Percentiles rank a stretch among this genome's conserved stretches.
Evolutionary conservation across 2,113 vertebrate genomes (phyloP).

Genomic region (Taurulus bubalis): DNA sequence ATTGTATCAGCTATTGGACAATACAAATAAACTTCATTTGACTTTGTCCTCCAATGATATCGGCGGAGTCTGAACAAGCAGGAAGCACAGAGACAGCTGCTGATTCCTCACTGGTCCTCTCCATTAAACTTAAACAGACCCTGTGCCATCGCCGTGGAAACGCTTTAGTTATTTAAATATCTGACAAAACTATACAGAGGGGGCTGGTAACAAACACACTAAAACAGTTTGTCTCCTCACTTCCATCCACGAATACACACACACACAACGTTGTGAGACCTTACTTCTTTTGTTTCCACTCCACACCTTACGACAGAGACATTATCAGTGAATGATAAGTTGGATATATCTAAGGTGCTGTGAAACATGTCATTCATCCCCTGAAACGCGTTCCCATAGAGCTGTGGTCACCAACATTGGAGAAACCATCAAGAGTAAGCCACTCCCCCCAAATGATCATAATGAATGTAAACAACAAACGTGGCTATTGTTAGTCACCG

Average conservation of each 20-base stretch:
- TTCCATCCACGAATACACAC: neutral
- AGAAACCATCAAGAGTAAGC: neutral
- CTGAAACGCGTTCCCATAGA: neutral
- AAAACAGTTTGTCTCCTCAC: neutral
- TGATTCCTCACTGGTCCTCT: conserved; percentile 41
- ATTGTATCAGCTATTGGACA: neutral
- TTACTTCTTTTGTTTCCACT: neutral
- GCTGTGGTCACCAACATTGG: neutral
- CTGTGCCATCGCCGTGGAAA: conserved; percentile 43
- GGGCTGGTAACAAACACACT: conserved; percentile 6
- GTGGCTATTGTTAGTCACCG: no score
- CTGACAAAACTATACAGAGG: conserved; percentile 4
- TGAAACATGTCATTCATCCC: neutral
- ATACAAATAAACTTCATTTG: conserved; percentile 23
- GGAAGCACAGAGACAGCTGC: conserved; percentile 48
- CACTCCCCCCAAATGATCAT: neutral
- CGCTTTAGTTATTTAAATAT: conserved; percentile 13
- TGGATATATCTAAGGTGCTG: neutral
- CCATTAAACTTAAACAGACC: conserved; percentile 36
- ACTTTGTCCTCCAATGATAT: conserved; percentile 38
- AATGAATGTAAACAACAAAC: neutral
- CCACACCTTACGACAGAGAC: neutral
- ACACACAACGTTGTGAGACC: neutral
- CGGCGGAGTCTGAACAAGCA: conserved; percentile 48
- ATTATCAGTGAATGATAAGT: neutral